A percentile compares a stretch with the other conserved stretches of the same genome.
These are phyloP conservation scores for Drosophila hydei DNA, from an alignment of 1,140 invertebrate genomes.

Conservation along the genomic window DNA sequence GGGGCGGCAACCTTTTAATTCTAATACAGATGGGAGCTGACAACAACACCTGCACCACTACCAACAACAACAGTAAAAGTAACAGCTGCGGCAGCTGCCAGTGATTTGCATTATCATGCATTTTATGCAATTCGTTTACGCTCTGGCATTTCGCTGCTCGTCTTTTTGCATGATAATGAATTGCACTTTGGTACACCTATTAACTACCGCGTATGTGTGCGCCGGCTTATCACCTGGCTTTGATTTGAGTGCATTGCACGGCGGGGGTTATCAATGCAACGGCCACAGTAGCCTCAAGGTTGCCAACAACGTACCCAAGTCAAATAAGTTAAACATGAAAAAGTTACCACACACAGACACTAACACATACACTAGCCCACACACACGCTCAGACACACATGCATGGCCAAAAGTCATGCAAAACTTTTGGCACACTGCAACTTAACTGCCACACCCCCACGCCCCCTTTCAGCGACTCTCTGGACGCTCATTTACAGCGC, in stretches of 20 bases:
- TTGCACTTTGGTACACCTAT: conserved; percentile 38
- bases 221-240: conserved; percentile 30
- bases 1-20: conserved; percentile 55
- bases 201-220: neutral
- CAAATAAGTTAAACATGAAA: conserved; percentile 52
- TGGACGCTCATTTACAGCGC: conserved; percentile 64
- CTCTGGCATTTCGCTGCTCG: conserved; percentile 22
- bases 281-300: conserved; percentile 22
- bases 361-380: neutral
- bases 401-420: too few species aligned
- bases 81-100: neutral
- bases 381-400: conserved; percentile 2
- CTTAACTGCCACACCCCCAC: conserved; percentile 11
- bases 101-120: conserved; percentile 39
- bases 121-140: conserved; percentile 77
- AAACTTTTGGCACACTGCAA: conserved; percentile 67
- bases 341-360: conserved; percentile 38
- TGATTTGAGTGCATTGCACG: conserved; percentile 46
- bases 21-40: conserved; percentile 15
- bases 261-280: conserved; percentile 39
- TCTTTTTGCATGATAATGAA: conserved; percentile 57
- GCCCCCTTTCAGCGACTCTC: neutral
- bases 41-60: neutral
- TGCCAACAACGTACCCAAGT: conserved; percentile 51
- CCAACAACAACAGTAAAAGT: neutral